Conservation (phyloP, 2,888 invertebrate genomes). For the Rotaria socialis region DNA sequence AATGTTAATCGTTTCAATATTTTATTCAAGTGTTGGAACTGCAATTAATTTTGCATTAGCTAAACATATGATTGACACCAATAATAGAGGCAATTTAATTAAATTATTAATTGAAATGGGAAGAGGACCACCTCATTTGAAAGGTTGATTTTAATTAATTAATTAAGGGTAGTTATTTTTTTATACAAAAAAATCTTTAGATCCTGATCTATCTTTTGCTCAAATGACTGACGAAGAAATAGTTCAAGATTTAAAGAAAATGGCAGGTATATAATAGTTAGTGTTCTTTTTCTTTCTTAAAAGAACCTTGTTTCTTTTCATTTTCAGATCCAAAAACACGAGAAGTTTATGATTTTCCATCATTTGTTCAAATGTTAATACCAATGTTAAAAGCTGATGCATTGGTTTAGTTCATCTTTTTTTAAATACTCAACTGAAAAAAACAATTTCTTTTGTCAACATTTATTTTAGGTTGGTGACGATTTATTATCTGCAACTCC, state of each 20-base stretch:
- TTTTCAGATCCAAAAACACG: neutral
- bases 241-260: neutral
- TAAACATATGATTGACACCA: neutral
- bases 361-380: neutral
- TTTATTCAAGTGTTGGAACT: neutral
- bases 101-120: slow-evolving; percentile 11
- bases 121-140: neutral
- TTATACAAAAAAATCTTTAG: neutral
- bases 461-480: neutral
- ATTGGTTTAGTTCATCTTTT: too few relatives aligned
- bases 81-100: neutral
- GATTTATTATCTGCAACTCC: neutral
- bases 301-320: too few relatives aligned
- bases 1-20: neutral
- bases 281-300: too few relatives aligned
- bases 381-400: slow-evolving; percentile 24
- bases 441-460: too few relatives aligned
- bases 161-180: too few relatives aligned
- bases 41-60: slow-evolving; percentile 9
- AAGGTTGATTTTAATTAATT: neutral
- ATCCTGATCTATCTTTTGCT: neutral
- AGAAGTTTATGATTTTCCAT: neutral
- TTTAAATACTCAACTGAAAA: too few relatives aligned
- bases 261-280: neutral
- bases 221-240: neutral